Conservation (phyloP, 1,140 invertebrate species). For the Whitmania pigra region DNA sequence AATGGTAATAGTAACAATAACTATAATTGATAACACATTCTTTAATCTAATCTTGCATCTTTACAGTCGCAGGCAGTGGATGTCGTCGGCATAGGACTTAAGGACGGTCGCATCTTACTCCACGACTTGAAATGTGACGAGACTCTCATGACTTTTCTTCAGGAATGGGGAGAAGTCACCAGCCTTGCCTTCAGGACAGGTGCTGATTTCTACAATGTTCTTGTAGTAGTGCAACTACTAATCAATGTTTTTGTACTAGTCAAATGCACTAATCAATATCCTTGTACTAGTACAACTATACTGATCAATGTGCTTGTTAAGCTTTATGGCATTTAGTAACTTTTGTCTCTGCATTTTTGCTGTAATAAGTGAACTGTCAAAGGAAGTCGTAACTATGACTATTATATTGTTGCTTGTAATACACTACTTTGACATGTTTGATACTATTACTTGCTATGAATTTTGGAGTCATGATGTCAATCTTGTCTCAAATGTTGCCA, state of each 20-base stretch:
- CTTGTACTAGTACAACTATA: too few species aligned
- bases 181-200: conserved; percentile 67
- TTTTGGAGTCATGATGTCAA: neutral
- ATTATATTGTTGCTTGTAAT: too few species aligned
- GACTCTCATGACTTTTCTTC: conserved; percentile 68
- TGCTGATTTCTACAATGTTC: conserved; percentile 24
- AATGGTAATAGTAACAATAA: too few species aligned
- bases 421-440: too few species aligned
- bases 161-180: conserved; percentile 82
- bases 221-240: too few species aligned
- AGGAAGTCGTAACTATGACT: too few species aligned
- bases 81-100: conserved; percentile 72
- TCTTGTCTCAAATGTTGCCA: neutral
- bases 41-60: conserved; percentile 18
- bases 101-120: conserved; percentile 65
- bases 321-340: neutral
- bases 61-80: conserved; percentile 67
- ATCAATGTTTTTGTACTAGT: too few species aligned
- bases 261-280: too few species aligned
- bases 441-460: neutral
- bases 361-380: too few species aligned
- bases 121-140: conserved; percentile 79
- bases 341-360: neutral
- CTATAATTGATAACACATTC: too few species aligned
- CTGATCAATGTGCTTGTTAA: neutral